Conservation (phyloP, 2,888 invertebrate species). For the Pachycephus smyrnensis region DNA sequence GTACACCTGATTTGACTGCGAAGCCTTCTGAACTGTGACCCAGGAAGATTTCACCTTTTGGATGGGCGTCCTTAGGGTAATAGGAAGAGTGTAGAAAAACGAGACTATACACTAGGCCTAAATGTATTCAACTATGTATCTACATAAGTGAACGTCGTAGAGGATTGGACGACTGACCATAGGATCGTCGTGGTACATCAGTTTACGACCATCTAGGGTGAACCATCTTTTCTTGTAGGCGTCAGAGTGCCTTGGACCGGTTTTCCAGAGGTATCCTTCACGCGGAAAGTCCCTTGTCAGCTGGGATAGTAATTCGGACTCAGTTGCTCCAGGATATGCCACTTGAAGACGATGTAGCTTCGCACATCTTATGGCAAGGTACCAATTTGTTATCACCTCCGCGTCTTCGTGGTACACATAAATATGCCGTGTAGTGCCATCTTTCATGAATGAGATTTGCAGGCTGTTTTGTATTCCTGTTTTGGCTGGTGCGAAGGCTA, state of each 20-base stretch:
- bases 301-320: constrained; percentile 78
- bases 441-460: constrained; percentile 87
- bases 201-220: constrained; percentile 86
- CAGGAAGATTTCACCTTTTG: constrained; percentile 91
- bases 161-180: constrained; percentile 67
- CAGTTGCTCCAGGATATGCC: constrained; percentile 83
- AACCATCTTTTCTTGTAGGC: constrained; percentile 91
- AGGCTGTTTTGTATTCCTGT: constrained; percentile 83
- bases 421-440: constrained; percentile 87
- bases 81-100: constrained; percentile 8
- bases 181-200: constrained; percentile 93
- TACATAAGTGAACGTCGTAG: not conserved
- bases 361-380: constrained; percentile 84
- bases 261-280: constrained; percentile 92
- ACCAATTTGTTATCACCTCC: constrained; percentile 89
- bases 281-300: constrained; percentile 85
- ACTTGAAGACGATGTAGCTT: constrained; percentile 86
- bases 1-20: constrained; percentile 77
- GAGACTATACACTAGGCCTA: constrained; percentile 6
- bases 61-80: constrained; percentile 78
- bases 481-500: constrained; percentile 86
- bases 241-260: constrained; percentile 84
- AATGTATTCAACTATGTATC: not conserved
- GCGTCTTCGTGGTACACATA: constrained; percentile 89
- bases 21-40: constrained; percentile 84